phyloP scores from a whole-genome alignment of 37 sponge, comb jelly and placozoan species.

The Petrosia ficiformis region DNA sequence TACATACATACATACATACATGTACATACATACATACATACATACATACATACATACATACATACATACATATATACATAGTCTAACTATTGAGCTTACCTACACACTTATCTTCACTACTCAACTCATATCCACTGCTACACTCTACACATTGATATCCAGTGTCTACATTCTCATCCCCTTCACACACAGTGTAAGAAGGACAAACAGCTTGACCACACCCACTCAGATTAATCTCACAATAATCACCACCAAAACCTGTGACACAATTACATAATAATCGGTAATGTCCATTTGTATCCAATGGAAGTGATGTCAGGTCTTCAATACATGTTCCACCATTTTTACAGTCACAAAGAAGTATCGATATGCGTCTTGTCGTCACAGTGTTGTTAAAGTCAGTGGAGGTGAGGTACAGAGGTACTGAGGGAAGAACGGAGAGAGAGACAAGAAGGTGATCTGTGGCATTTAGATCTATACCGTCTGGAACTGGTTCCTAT shows the following conservation, averaged over 20 bases:
- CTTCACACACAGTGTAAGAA: slow-evolving; percentile 16
- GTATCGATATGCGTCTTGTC: slow-evolving; percentile 14
- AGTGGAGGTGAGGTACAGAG: slow-evolving; percentile 23
- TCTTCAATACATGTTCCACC: slow-evolving; percentile 25
- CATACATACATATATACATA: no score
- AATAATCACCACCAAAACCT: slow-evolving; percentile 32
- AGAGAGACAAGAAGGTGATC: not conserved
- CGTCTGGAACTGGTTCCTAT: not conserved
- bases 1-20: no score
- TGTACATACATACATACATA: no score
- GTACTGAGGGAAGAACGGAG: slow-evolving; percentile 6
- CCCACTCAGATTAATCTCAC: slow-evolving; percentile 25
- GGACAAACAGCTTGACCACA: slow-evolving; percentile 29
- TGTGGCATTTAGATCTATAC: not conserved
- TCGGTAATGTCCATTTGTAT: slow-evolving; percentile 23
- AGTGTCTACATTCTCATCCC: not conserved
- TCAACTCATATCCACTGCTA: slow-evolving; percentile 18
- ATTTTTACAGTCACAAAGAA: slow-evolving; percentile 43
- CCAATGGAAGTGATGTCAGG: not conserved
- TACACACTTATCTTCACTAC: slow-evolving; percentile 18
- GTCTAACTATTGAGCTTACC: no score
- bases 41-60: no score
- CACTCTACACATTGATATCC: slow-evolving; percentile 36
- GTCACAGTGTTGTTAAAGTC: slow-evolving; percentile 18
- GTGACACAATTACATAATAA: slow-evolving; percentile 17